A percentile compares a stretch with the other conserved stretches of the same genome.
These are phyloP conservation scores for Lamellibrachia columna DNA, from an alignment of 2,888 invertebrate genomes.

Conservation along the genomic window DNA sequence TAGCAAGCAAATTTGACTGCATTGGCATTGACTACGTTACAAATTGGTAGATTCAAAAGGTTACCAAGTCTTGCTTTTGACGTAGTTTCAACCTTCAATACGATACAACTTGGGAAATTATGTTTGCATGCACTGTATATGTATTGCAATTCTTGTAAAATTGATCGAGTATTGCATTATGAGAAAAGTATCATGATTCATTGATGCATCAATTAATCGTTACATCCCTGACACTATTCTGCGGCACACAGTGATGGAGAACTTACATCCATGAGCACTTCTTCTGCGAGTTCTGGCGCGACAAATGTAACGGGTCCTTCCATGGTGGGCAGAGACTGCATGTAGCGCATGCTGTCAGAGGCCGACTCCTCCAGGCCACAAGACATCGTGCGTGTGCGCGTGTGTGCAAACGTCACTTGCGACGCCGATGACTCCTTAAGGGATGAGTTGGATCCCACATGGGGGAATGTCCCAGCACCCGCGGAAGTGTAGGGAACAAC, in stretches of 20 bases:
- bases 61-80: too few species aligned
- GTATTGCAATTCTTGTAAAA: too few species aligned
- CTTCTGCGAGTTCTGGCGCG: constrained; percentile 92
- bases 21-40: too few species aligned
- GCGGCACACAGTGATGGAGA: too few species aligned
- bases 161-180: too few species aligned
- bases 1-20: too few species aligned
- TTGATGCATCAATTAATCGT: not conserved
- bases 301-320: constrained; percentile 77
- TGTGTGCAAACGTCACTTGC: constrained; percentile 7
- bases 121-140: too few species aligned
- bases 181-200: not conserved
- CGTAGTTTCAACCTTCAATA: too few species aligned
- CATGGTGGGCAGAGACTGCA: constrained; percentile 63
- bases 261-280: constrained; percentile 87
- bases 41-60: not conserved
- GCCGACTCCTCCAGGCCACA: constrained; percentile 18
- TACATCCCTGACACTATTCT: not conserved
- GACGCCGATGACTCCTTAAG: not conserved
- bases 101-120: too few species aligned
- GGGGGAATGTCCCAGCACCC: not conserved
- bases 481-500: constrained; percentile 30
- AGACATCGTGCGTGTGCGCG: constrained; percentile 22
- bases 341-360: constrained; percentile 32
- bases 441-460: constrained; percentile 31